Conservation (phyloP, 2,888 invertebrate genomes). For the Hymenopus coronatus region DNA sequence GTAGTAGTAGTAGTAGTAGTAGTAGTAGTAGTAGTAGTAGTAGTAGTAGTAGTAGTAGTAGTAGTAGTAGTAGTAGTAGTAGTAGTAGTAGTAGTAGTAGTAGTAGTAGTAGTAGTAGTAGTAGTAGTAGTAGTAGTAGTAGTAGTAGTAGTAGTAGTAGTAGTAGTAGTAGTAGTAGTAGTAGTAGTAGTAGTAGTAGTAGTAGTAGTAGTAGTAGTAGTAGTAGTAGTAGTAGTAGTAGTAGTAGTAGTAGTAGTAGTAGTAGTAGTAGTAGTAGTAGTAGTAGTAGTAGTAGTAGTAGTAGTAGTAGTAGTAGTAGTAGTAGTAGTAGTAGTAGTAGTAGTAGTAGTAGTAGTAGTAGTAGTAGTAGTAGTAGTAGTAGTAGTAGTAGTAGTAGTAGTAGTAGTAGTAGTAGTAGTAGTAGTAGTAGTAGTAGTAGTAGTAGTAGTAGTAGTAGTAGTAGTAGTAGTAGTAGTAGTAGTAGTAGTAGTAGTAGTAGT, state of each 20-base stretch:
- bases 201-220: neutral
- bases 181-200: neutral
- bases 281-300: neutral
- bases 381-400: neutral
- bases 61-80: neutral
- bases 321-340: neutral
- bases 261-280: neutral
- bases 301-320: neutral
- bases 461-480: neutral
- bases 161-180: neutral
- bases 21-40: neutral
- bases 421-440: neutral
- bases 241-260: neutral
- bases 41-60: neutral
- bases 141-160: neutral
- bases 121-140: neutral
- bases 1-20: neutral
- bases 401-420: neutral
- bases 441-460: neutral
- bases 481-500: neutral
- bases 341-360: neutral
- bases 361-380: neutral
- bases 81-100: neutral
- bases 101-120: neutral
- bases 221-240: neutral